Conservation (phyloP, 64 coral and sea anemone species). For the Montipora capricornis region DNA sequence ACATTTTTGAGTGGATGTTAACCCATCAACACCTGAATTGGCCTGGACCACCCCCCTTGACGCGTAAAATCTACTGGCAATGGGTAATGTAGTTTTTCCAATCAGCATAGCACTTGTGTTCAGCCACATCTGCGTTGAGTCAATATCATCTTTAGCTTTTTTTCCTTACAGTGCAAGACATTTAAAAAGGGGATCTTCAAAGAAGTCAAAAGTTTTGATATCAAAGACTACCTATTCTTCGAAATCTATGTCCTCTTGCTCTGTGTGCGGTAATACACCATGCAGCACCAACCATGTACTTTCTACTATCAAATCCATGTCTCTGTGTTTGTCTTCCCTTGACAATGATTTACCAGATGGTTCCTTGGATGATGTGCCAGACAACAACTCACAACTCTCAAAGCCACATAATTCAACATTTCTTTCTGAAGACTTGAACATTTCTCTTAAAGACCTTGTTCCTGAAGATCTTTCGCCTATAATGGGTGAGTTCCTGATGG, state of each 20-base stretch:
- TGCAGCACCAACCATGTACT: not conserved
- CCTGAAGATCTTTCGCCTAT: constrained; percentile 26
- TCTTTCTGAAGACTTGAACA: not conserved
- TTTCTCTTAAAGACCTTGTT: constrained; percentile 11
- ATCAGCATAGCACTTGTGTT: too few species aligned
- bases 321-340: not conserved
- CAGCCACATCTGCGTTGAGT: too few species aligned
- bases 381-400: not conserved
- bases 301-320: constrained; percentile 34
- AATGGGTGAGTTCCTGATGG: not conserved
- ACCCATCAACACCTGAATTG: too few species aligned
- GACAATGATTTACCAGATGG: constrained; percentile 5
- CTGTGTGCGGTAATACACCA: not conserved
- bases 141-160: too few species aligned
- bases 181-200: not conserved
- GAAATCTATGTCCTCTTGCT: constrained; percentile 35
- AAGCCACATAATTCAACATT: constrained; percentile 43
- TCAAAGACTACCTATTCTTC: constrained; percentile 29
- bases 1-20: too few species aligned
- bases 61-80: too few species aligned
- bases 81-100: too few species aligned
- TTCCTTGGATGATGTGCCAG: not conserved
- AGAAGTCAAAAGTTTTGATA: not conserved
- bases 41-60: too few species aligned
- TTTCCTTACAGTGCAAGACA: not conserved